Conservation (phyloP, 1,140 invertebrate species). For the Colletes latitarsis region DNA sequence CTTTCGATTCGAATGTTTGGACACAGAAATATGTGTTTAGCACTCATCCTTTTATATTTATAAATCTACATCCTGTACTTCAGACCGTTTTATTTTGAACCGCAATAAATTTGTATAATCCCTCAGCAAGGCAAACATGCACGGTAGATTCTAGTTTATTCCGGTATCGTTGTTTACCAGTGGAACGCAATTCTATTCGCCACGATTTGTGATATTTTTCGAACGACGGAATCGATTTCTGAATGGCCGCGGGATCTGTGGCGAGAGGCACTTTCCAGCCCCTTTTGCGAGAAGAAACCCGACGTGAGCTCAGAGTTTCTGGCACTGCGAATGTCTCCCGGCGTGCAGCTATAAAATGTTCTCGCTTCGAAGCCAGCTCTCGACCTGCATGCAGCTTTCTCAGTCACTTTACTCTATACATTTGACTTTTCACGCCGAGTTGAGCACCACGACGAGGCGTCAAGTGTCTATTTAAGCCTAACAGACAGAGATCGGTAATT, state of each 20-base stretch:
- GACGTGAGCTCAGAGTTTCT: constrained; percentile 6
- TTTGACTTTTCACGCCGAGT: constrained; percentile 10
- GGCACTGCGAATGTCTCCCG: constrained; percentile 4
- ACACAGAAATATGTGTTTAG: too few species aligned
- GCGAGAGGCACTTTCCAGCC: constrained; percentile 17
- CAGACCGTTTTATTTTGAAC: not conserved
- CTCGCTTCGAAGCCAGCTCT: constrained; percentile 23
- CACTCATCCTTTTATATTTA: not conserved
- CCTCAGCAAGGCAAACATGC: not conserved
- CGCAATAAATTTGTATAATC: not conserved
- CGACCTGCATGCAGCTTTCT: constrained; percentile 28
- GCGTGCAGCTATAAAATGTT: constrained; percentile 28
- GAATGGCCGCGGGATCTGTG: not conserved
- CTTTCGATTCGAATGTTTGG: too few species aligned
- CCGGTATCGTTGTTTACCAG: not conserved
- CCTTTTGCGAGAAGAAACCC: constrained; percentile 23
- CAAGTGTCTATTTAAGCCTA: not conserved
- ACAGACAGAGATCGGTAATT: not conserved
- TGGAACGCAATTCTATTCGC: not conserved
- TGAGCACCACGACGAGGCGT: not conserved
- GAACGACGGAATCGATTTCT: constrained; percentile 16
- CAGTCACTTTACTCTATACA: constrained; percentile 4
- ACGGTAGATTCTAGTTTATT: too few species aligned
- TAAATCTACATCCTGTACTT: not conserved
- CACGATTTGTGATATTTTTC: constrained; percentile 3